Conservation (phyloP, 2,113 vertebrate species). For the Tamias sibiricus region DNA sequence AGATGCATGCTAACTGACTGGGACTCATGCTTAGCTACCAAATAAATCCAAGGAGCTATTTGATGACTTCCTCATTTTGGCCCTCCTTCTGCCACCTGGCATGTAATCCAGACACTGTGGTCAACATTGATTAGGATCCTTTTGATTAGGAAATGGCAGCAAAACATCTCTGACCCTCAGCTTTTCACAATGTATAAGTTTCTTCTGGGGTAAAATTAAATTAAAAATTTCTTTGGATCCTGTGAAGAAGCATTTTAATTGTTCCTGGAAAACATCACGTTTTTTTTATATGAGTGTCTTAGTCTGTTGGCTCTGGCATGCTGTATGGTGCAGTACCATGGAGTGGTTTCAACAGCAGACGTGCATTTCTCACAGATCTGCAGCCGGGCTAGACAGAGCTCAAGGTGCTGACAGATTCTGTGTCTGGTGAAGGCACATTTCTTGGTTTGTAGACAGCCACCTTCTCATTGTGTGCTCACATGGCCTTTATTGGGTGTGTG, state of each 20-base stretch:
- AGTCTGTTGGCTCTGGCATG: neutral
- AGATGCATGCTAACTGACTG: neutral
- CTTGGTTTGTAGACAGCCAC: neutral
- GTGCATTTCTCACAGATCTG: neutral
- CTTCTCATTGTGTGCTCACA: neutral
- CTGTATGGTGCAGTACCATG: too few species aligned
- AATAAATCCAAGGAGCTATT: neutral
- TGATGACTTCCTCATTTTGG: neutral
- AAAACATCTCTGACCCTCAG: neutral
- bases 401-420: neutral
- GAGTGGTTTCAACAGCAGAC: neutral
- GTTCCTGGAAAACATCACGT: neutral
- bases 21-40: neutral
- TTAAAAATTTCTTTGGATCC: conserved; percentile 17
- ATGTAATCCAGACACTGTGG: neutral
- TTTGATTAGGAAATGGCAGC: conserved; percentile 34
- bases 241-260: conserved; percentile 13
- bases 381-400: neutral
- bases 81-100: neutral
- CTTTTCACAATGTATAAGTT: neutral
- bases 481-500: neutral
- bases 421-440: neutral
- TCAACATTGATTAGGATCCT: neutral
- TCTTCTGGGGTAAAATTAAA: conserved; percentile 6
- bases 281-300: neutral